phyloP scores from a whole-genome alignment of 2,888 invertebrate species.

The Crocallis elinguaria region DNA sequence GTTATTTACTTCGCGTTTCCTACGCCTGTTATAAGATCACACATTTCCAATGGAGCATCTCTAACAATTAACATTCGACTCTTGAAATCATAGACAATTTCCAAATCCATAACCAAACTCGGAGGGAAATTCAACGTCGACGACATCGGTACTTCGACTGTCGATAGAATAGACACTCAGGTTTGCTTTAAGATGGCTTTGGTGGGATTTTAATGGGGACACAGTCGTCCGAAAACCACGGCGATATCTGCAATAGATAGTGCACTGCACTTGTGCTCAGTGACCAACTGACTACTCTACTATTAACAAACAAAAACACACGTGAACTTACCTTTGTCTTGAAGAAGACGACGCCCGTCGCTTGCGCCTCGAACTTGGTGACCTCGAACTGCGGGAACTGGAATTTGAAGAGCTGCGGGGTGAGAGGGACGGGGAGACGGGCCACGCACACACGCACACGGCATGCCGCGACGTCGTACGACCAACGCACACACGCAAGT shows the following conservation, averaged over 20 bases:
- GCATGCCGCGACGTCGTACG: conserved; percentile 22
- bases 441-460: conserved; percentile 36
- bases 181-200: not conserved
- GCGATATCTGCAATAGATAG: not conserved
- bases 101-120: no score
- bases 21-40: no score
- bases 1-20: no score
- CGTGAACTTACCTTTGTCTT: conserved; percentile 69
- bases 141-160: no score
- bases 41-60: no score
- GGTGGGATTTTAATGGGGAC: not conserved
- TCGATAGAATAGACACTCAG: no score
- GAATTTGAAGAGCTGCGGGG: conserved; percentile 84
- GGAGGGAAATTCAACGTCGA: no score
- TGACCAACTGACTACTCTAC: not conserved
- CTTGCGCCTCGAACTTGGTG: conserved; percentile 72
- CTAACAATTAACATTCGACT: no score
- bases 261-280: not conserved
- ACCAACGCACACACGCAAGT: conserved; percentile 59
- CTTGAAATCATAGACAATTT: no score
- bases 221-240: not conserved
- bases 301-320: not conserved
- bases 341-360: conserved; percentile 75
- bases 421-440: conserved; percentile 60
- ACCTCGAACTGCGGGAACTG: conserved; percentile 81